Conservation (phyloP, 1,140 invertebrate genomes). For the Drosophila micromelanica region DNA sequence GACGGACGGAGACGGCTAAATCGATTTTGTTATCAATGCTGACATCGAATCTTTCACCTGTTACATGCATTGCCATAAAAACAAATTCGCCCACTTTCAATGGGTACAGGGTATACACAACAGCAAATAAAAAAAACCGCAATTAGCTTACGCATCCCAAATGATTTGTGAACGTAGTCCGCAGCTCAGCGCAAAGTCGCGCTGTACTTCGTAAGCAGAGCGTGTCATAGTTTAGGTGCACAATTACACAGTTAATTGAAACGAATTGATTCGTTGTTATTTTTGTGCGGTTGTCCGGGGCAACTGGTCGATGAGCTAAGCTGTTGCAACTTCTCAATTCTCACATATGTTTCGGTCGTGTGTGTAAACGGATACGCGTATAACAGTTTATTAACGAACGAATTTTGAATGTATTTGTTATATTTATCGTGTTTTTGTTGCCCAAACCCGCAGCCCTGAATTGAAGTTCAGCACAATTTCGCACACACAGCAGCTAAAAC, state of each 20-base stretch:
- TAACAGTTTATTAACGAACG: neutral
- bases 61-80: neutral
- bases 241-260: neutral
- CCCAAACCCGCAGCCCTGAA: neutral
- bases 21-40: too few species aligned
- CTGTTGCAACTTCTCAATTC: neutral
- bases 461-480: neutral
- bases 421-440: too few species aligned
- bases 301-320: constrained; percentile 1
- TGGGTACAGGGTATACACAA: too few species aligned
- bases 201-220: constrained; percentile 67
- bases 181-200: constrained; percentile 68
- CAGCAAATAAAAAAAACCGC: too few species aligned
- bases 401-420: neutral
- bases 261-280: constrained; percentile 12
- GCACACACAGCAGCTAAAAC: neutral
- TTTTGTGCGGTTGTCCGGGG: constrained; percentile 13
- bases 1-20: too few species aligned
- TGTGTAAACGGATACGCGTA: neutral
- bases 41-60: too few species aligned
- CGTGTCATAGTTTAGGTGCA: constrained; percentile 40
- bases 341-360: neutral
- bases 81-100: too few species aligned
- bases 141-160: constrained; percentile 72
- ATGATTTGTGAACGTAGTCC: constrained; percentile 71